Evolutionary conservation across 2,888 invertebrate genomes (phyloP), one percentile per base, ranked within the genome.

Genomic region (Apamea crenata): DNA sequence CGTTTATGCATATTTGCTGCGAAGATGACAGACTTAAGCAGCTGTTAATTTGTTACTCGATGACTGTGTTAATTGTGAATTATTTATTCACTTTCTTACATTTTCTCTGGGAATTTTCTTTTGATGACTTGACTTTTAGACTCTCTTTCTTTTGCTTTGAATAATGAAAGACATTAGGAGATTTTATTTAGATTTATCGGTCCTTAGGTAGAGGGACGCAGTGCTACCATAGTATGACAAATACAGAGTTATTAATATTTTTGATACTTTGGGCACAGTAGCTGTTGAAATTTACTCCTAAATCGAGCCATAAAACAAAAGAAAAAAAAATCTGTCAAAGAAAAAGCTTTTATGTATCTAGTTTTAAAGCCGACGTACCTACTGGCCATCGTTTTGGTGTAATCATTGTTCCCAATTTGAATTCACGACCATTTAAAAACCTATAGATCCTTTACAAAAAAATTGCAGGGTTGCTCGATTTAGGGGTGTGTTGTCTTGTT

Each of bases 41-140:
- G 80, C 66, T 73, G 69, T 78, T 82, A 66, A 80, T 76, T 69
- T 84, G 84, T 76, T 71, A 59, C 67, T 80, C 12, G 67, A 16
- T n/a, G 36, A 68, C 50, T 63, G 61, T 40, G 66, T 44, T 16
- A 25, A 12, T 29, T 16, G 36, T 47, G 5, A 40, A 65, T 77
- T 16, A 50, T 25, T 71, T 72, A 29, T 68, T 32, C n/a, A 29
- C 36, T 80, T 82, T 56, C 21, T 10, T 67, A 32, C 2, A n/a
- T 36, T 59, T 65, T 40, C 32, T 32, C 8, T 70, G n/a, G 7
- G 4, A 2, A 5, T 44, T 32, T 63, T 21, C 4, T 44, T 53
- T 29, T 6, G 0, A 36, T 8, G 8, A 40, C 1, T 32, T 12
- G 8, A 40, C 1, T 32, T 25, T 40, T 1, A 25, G 14, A 14